Evolutionary conservation across 2,797 vertebrate genomes (phyloP).

Genomic region (Pteronotus mesoamericanus): DNA sequence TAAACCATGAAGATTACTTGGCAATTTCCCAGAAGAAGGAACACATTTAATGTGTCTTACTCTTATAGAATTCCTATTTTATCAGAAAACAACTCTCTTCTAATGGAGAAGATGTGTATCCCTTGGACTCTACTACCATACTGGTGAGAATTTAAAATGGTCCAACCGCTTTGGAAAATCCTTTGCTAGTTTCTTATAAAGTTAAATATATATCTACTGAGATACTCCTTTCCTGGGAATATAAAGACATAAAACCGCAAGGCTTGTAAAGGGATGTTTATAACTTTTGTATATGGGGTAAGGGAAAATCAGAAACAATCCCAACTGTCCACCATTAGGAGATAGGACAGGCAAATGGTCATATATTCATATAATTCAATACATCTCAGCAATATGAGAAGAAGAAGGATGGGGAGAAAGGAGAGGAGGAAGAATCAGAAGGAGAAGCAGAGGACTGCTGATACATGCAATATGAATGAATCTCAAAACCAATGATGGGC

Average conservation of each 20-base stretch:
- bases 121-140: background rate
- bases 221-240: background rate
- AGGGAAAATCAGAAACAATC: background rate
- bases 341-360: background rate
- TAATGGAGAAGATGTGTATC: background rate
- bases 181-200: background rate
- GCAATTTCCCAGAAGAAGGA: background rate
- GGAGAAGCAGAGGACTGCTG: background rate
- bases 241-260: background rate
- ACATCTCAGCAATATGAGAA: background rate
- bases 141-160: background rate
- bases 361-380: background rate
- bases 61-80: background rate
- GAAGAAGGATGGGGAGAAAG: background rate
- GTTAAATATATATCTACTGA: background rate
- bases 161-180: background rate
- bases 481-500: too few relatives aligned
- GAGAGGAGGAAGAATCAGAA: too few relatives aligned
- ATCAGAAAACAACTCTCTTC: background rate
- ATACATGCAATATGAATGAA: too few relatives aligned
- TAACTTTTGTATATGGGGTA: background rate
- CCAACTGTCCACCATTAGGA: background rate
- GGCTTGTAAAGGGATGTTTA: background rate
- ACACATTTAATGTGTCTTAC: background rate
- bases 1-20: background rate